Conservation (phyloP, 2,888 invertebrate species). For the Eupithecia insigniata region DNA sequence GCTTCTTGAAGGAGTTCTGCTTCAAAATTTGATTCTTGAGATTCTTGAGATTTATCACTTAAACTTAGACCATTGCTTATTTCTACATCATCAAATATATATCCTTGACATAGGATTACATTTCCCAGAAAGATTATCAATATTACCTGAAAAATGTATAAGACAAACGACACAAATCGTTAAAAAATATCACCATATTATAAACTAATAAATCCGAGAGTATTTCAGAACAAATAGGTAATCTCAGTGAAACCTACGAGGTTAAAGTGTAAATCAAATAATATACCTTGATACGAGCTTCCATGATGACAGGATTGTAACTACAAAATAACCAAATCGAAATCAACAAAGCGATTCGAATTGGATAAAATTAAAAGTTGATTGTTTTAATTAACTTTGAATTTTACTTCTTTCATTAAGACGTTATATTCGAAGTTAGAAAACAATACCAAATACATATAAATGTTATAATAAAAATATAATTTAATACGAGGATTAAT, state of each 20-base stretch:
- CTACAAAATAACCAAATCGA: background rate
- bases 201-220: background rate
- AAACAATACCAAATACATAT: background rate
- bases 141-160: background rate
- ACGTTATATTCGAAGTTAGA: background rate
- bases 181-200: no score
- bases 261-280: background rate
- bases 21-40: background rate
- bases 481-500: no score
- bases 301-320: constrained; percentile 6
- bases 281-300: background rate
- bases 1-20: background rate
- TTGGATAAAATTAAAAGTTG: constrained; percentile 2
- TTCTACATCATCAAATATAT: background rate
- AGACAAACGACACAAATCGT: background rate
- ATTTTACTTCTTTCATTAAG: background rate
- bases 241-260: background rate
- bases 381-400: background rate
- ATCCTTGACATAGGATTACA: background rate
- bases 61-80: background rate
- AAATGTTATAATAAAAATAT: no score
- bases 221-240: background rate
- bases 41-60: background rate
- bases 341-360: background rate
- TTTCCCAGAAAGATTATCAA: background rate